Evolutionary conservation across 2,797 vertebrate genomes (phyloP), one percentile per base, ranked within the genome.

Genomic region (Hippocampus kuda): DNA sequence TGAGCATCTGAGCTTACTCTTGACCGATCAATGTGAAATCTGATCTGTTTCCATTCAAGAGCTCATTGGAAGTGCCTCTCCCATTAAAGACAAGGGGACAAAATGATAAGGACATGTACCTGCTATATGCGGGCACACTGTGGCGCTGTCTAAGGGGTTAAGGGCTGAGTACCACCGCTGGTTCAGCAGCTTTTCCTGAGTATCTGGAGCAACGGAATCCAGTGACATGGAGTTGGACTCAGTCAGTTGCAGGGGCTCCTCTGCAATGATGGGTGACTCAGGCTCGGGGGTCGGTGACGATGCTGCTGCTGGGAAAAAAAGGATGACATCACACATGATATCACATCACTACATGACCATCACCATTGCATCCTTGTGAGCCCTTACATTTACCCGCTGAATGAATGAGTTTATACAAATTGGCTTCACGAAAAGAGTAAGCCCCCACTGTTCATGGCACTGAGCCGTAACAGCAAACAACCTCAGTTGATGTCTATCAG

Each of bases 111-210:
- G 8, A 62, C 22, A 5, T 12, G n/a, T 86, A 93, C 92, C 91
- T 91, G 88, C 85, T 75, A 88, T 81, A 62, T 84, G 81, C 66
- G 77, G 71, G 77, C 76, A 79, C 62, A 75, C 76, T 67, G 66
- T 69, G 46, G 42, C 54, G 60, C 82, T 86, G 68, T 91, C 89
- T 59, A 86, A 85, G 69, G 87, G 79, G 80, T 79, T 76, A 15
- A 87, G 80, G n/a, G 86, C 80, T 76, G 89, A 90, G 75, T 85
- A 87, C 87, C 87, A 89, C 75, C 86, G 86, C 74, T 87, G 81
- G 73, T 86, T 85, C 79, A 82, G 82, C 79, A 85, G 85, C 82
- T 90, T 88, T 90, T 90, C 92, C 90, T 92, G 92, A 93, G 90
- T 89, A 74, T 86, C 87, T 74, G 49, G 77, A 75, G 77, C 82